Conservation (phyloP, 1,140 invertebrate species). For the Caenorhabditis inopinata region DNA sequence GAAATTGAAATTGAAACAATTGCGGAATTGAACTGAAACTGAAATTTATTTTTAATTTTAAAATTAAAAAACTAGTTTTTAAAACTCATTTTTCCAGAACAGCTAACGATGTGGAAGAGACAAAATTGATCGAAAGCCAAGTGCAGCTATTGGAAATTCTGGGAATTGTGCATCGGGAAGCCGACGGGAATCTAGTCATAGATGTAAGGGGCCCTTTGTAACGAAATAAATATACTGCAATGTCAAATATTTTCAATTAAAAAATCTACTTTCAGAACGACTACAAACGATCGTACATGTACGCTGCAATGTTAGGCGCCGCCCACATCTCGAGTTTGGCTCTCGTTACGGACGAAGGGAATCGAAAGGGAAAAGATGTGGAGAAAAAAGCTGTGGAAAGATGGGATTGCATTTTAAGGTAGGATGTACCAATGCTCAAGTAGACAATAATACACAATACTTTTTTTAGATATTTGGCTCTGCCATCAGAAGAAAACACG, state of each 20-base stretch:
- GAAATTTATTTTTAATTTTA: too few species aligned
- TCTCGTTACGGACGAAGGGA: constrained; percentile 5
- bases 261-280: constrained; percentile 37
- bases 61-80: background rate
- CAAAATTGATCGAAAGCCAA: background rate
- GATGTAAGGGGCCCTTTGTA: constrained; percentile 27
- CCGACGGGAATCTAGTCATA: background rate
- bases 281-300: constrained; percentile 29
- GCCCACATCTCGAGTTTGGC: background rate
- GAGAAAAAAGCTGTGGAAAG: constrained; percentile 44
- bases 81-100: background rate
- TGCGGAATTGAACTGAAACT: too few species aligned
- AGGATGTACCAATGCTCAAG: too few species aligned
- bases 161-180: background rate
- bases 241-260: too few species aligned
- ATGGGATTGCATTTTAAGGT: constrained; percentile 52
- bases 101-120: background rate
- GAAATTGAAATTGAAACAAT: too few species aligned
- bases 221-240: too few species aligned
- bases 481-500: constrained; percentile 29
- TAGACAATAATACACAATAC: too few species aligned
- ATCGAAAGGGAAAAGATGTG: constrained; percentile 31
- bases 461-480: constrained; percentile 29
- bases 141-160: background rate
- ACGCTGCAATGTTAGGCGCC: constrained; percentile 36